Evolutionary conservation across 1,140 invertebrate genomes (phyloP), one percentile per base, ranked within the genome.

Genomic region (Sitobion miscanthi): DNA sequence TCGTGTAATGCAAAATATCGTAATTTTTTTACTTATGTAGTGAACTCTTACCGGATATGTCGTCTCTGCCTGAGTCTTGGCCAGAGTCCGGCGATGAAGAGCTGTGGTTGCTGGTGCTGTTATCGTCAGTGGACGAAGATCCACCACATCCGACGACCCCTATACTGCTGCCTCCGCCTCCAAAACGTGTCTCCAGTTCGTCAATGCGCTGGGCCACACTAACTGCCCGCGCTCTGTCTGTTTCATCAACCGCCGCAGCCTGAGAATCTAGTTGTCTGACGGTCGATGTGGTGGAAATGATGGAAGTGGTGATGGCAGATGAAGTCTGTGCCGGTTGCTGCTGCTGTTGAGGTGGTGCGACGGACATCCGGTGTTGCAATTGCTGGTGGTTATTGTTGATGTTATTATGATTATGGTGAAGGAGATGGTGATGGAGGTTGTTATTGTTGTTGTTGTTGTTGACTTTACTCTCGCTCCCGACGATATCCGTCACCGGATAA

Each of bases 21-120:
- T 77, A 20, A 17, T n/a, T n/a, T 38, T 83, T 2, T 83, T 2
- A 83, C 7, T 45, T n/a, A 52, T 11, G 11, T 62, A 6, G n/a
- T n/a, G 30, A 77, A 11, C 8, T 30, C 89, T 90, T 69, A 90
- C 89, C 89, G 4, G 89, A 90, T 62, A 93, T 83, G 25, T 93
- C 91, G 69, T 92, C 91, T 47, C 82, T 93, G 82, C 91, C 91
- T 1, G 91, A 93, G 49, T 93, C 91, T 85, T 93, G 91, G 21
- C 91, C 91, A 17, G 91, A 93, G 47, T 93, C 91, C 2, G 91
- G 91, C 0, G 91, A 86, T 52, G 91, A 93, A 25, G 91, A 93
- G 5, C 91, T 93, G 38, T 93, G 91, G n/a, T 93, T 93, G 49
- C 91, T 93, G 35, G 49, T 86, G 23, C 91, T 93, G 82, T 57